Base-by-base conservation (phyloP, 2,113 vertebrate species). In the Archocentrus centrarchus region DNA sequence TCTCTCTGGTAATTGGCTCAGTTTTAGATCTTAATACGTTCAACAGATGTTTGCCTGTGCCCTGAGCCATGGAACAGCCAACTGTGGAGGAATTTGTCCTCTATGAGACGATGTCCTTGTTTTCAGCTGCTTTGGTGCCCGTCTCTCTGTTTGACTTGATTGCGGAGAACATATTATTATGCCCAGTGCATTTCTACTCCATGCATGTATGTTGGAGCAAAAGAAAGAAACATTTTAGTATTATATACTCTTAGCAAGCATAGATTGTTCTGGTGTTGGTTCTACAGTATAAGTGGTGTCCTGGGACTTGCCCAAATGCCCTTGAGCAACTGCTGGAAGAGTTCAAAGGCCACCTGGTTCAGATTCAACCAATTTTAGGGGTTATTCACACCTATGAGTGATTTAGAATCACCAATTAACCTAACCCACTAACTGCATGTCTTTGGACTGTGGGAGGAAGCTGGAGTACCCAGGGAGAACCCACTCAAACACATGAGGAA, bases 41-140 rank as follows among this genome's bases (percentile, higher is more conserved):
- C 92, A 92, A 89, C 92, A 94, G 91, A 93, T 93, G 91, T 91
- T 91, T 88, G 93, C 83, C 78, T 79, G 87, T 85, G 90, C 91
- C 85, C 63, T 58, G 84, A 91, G 92, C 92, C 81, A 83, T 30
- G 76, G 82, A 83, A 83, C 82, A 59, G 84, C 66, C 62, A 86
- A 90, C 82, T 87, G 89, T 88, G 91, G 88, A 91, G 86, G 86
- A 91, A 89, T 92, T 78, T 3, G 55, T 87, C 90, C 89, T 82
- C 76, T 84, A 66, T 75, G 79, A 77, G n/a, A 55, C 6, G 1
- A 41, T 59, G 86, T 85, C 84, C 90, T 93, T 87, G 85, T 91
- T 88, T 88, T 82, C 24, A 75, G 77, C 75, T 24, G 76, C 86
- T 81, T 62, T 86, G 55, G 64, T 9, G 47, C 55, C 44, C 41